phyloP scores from a whole-genome alignment of 2,113 vertebrate species.

The Beaufortia kweichowensis region DNA sequence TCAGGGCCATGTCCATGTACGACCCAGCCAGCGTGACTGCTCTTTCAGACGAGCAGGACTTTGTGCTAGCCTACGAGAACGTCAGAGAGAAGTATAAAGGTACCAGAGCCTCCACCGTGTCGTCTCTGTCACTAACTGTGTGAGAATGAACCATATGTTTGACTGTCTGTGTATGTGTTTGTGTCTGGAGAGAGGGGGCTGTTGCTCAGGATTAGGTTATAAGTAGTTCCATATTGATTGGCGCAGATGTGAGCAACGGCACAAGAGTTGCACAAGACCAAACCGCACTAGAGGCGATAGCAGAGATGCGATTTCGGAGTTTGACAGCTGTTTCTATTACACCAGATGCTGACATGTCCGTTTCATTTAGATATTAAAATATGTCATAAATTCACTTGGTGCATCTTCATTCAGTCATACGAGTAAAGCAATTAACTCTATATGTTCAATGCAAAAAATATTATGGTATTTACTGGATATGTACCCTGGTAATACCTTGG shows the following conservation, averaged over 20 bases:
- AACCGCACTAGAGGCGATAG: conserved; percentile 1
- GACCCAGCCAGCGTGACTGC: conserved; percentile 67
- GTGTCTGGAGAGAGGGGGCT: conserved; percentile 37
- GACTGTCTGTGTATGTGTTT: conserved; percentile 32
- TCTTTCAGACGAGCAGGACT: conserved; percentile 83
- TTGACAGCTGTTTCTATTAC: conserved; percentile 22
- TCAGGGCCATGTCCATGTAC: conserved; percentile 66
- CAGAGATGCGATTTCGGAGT: background rate
- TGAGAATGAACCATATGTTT: conserved; percentile 35
- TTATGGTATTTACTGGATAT: no score
- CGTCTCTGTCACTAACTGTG: background rate
- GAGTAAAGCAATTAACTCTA: no score
- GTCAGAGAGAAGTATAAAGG: conserved; percentile 92
- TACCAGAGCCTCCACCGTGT: conserved; percentile 59
- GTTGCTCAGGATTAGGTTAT: background rate
- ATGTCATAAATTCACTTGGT: background rate
- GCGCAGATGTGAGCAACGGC: conserved; percentile 23
- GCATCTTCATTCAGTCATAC: background rate
- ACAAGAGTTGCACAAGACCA: conserved; percentile 8
- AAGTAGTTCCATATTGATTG: conserved; percentile 58
- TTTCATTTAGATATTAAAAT: background rate
- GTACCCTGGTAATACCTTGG: no score
- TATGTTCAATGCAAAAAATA: no score
- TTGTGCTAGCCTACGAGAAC: conserved; percentile 87
- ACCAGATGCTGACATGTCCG: background rate